Evolutionary conservation across 2,113 vertebrate genomes (phyloP), one percentile per base, ranked within the genome.

Genomic region (Oryzias curvinotus): DNA sequence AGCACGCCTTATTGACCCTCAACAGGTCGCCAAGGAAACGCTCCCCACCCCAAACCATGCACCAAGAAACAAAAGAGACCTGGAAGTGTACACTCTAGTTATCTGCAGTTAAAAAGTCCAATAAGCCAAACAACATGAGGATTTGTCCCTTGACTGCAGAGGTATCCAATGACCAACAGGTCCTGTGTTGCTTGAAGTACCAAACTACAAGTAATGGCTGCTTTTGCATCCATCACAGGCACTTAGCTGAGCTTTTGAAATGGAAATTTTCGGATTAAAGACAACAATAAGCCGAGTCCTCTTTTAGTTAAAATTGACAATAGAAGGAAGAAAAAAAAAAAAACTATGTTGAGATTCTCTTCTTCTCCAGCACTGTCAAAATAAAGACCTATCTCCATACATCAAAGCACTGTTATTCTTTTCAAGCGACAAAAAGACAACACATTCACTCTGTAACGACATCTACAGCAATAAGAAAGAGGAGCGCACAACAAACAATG

Each of bases 11-110:
- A 47, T 51, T 88, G 85, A 88, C 85, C 84, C 79, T 45, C 63
- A 76, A 82, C 77, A 73, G 73, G 85, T 85, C 84, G 83, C 82
- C 72, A 68, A 67, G 83, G 86, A 62, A 85, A 86, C 82, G 48
- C 26, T 36, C 64, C 57, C 44, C 47, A 18, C 10, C 53, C 45
- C 13, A 23, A 52, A 26, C 18, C 25, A 18, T 16, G 47, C 45
- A n/a, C 48, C 25, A 57, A 51, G 62, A 26, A 41, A 45, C 45
- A 25, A 28, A 57, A 14, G n/a, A 26, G 23, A 41, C 23, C 21
- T 4, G 16, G 48, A 48, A 67, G 57, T 45, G 48, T 41, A 26
- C 50, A 57, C 18, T 18, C 61, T 51, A 54, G n/a, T 62, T 74
- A 52, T 23, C 28, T 52, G 15, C 4, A 54, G 48, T 65, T 18